Evolutionary conservation across 2,797 vertebrate species (phyloP).

Genomic region (Hippopotamyrus pictus): DNA sequence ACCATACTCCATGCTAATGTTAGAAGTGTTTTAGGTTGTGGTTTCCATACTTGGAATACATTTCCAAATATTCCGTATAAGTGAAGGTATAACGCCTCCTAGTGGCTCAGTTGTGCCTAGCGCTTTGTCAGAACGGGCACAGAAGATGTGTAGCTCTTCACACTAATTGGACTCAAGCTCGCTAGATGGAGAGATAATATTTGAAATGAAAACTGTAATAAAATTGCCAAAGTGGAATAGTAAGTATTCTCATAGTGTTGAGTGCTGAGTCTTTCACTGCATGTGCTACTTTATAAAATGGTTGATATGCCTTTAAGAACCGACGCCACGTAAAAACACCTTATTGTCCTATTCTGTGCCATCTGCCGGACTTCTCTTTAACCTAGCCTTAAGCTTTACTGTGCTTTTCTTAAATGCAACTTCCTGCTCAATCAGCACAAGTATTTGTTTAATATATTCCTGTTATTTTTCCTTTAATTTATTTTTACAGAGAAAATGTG

Average conservation of each 20-base stretch:
- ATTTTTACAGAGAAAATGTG: slow-evolving; percentile 34
- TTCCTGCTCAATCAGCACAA: slow-evolving; percentile 34
- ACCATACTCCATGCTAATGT: not conserved
- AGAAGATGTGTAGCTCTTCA: not conserved
- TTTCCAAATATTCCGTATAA: not conserved
- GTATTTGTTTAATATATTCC: slow-evolving; percentile 23
- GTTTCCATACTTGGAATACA: not conserved
- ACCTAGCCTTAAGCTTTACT: slow-evolving; percentile 18
- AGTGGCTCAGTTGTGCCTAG: not conserved
- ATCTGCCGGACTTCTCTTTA: not conserved
- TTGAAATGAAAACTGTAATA: slow-evolving; percentile 12
- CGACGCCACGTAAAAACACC: slow-evolving; percentile 32
- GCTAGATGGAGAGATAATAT: not conserved
- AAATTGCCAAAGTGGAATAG: slow-evolving; percentile 36
- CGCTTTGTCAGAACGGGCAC: not conserved
- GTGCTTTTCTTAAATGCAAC: slow-evolving; percentile 23
- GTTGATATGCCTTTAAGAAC: slow-evolving; percentile 49
- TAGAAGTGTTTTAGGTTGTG: not conserved
- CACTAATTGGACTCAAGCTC: not conserved
- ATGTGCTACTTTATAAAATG: slow-evolving; percentile 46
- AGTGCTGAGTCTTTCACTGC: slow-evolving; percentile 34
- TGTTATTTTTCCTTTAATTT: slow-evolving; percentile 41
- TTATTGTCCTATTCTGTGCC: slow-evolving; percentile 11
- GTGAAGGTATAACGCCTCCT: not conserved
- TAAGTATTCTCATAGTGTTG: not conserved